Conservation (phyloP, 2,113 vertebrate genomes). For the Malaclemys terrapin region DNA sequence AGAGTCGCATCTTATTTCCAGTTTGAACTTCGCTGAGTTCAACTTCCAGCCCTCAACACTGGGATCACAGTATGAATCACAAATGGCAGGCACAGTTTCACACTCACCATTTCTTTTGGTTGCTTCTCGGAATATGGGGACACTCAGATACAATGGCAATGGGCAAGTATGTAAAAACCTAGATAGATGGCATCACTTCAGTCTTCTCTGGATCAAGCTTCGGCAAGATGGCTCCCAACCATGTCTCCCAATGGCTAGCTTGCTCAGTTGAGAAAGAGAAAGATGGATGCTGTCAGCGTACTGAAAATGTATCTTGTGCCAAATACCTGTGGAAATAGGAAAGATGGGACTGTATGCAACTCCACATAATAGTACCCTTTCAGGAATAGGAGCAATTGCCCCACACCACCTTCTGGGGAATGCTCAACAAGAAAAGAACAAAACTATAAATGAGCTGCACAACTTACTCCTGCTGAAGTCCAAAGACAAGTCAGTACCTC, state of each 20-base stretch:
- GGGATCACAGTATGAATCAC: background rate
- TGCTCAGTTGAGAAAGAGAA: background rate
- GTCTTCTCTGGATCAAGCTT: background rate
- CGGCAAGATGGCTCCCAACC: background rate
- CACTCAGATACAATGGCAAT: background rate
- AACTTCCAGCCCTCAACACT: background rate
- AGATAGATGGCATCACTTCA: background rate
- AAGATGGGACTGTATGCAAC: background rate
- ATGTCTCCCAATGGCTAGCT: background rate
- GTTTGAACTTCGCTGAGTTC: background rate
- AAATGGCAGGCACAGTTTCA: background rate
- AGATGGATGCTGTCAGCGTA: background rate
- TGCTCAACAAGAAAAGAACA: background rate
- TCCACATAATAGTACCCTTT: background rate
- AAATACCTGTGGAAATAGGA: background rate
- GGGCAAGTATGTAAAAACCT: background rate
- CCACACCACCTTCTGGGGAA: background rate
- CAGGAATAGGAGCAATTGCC: background rate
- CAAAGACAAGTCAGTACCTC: background rate
- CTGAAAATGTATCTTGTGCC: background rate
- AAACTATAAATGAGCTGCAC: background rate
- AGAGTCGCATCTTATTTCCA: background rate
- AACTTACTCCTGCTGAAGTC: background rate
- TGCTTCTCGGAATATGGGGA: background rate
- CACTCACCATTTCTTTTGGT: accelerated